A percentile compares a stretch with the other conserved stretches of the same genome.
These are phyloP conservation scores for Hoplias malabaricus DNA, from an alignment of 2,113 vertebrate species.

Conservation along the genomic window DNA sequence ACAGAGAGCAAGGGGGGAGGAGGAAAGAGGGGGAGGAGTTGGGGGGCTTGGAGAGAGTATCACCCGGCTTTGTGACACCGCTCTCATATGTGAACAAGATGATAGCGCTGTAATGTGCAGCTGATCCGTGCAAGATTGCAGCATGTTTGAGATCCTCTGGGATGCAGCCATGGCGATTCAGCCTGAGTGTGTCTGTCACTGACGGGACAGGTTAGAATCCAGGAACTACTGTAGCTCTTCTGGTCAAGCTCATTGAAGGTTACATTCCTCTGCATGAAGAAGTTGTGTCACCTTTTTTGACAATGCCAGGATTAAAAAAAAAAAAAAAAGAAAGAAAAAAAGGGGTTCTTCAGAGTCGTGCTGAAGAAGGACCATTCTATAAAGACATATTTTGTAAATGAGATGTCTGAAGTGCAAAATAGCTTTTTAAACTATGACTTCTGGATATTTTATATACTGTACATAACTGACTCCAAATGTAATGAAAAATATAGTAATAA, in stretches of 20 bases:
- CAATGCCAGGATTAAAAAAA: neutral
- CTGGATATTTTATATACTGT: too few species aligned
- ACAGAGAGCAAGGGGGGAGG: constrained; percentile 33
- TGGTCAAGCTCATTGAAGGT: constrained; percentile 28
- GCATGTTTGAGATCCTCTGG: constrained; percentile 52
- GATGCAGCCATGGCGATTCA: constrained; percentile 43
- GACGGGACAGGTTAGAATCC: constrained; percentile 55
- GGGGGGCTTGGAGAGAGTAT: constrained; percentile 57
- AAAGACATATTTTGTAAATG: too few species aligned
- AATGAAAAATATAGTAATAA: too few species aligned
- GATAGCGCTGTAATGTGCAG: constrained; percentile 73
- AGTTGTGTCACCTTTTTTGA: neutral
- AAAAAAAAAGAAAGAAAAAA: neutral
- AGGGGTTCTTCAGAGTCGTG: too few species aligned
- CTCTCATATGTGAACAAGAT: constrained; percentile 77
- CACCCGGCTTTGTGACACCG: constrained; percentile 69
- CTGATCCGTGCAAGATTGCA: constrained; percentile 62
- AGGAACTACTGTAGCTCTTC: constrained; percentile 54
- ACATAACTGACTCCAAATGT: too few species aligned
- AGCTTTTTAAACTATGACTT: too few species aligned
- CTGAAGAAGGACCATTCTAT: too few species aligned
- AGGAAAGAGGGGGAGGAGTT: neutral
- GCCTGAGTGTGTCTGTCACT: constrained; percentile 61
- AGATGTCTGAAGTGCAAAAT: too few species aligned
- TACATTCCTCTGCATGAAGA: neutral